A percentile compares a stretch with the other conserved stretches of the same genome.
phyloP scores from a whole-genome alignment of 1,140 invertebrate genomes.

The Drosophila repleta region DNA sequence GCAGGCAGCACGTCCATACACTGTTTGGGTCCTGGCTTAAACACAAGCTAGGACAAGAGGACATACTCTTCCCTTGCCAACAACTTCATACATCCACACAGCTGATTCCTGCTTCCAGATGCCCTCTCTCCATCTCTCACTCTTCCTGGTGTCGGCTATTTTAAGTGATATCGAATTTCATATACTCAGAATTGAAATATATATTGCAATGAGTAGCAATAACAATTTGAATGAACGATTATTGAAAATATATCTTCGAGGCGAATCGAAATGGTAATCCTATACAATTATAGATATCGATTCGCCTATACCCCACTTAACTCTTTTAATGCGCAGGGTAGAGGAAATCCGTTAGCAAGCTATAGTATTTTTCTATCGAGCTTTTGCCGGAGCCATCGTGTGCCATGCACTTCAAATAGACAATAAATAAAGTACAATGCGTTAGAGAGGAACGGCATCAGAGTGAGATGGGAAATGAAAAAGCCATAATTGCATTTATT shows the following conservation, averaged over 20 bases:
- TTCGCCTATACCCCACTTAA: not conserved
- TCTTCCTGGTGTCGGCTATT: constrained; percentile 18
- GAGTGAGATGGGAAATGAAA: constrained; percentile 41
- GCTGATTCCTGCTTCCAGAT: constrained; percentile 2
- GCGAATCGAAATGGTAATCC: not conserved
- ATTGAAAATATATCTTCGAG: not conserved
- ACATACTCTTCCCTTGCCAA: not conserved
- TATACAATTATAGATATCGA: no score
- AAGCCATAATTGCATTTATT: constrained; percentile 83
- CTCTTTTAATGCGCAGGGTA: constrained; percentile 7
- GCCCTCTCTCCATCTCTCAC: not conserved
- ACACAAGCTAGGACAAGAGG: constrained; percentile 19
- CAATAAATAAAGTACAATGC: constrained; percentile 61
- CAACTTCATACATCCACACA: not conserved
- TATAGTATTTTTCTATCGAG: constrained; percentile 72
- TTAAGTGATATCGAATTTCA: constrained; percentile 48
- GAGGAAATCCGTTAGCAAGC: constrained; percentile 41
- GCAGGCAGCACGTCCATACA: constrained; percentile 17
- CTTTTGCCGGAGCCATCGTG: constrained; percentile 45
- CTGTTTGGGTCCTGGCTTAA: not conserved
- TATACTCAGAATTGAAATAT: no score
- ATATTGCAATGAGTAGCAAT: no score
- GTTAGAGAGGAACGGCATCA: constrained; percentile 10
- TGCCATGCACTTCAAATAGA: constrained; percentile 57
- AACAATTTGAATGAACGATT: no score